phyloP scores from a whole-genome alignment of 1,140 invertebrate species.

The Maconellicoccus hirsutus region DNA sequence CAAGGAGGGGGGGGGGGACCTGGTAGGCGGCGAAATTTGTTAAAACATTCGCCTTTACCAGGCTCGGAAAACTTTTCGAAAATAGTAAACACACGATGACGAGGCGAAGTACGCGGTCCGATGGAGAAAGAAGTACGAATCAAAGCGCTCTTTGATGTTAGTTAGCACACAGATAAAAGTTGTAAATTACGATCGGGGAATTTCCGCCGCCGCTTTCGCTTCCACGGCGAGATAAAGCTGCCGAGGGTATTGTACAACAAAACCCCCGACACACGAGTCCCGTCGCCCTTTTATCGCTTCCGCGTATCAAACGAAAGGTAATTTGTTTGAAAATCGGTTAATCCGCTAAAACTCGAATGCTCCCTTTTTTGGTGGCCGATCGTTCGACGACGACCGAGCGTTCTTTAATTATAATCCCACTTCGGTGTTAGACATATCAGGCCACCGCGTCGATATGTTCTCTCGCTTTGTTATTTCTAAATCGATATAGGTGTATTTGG shows the following conservation, averaged over 20 bases:
- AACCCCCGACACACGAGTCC: too few relatives aligned
- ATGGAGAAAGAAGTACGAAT: background rate
- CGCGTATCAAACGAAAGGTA: background rate
- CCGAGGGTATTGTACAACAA: background rate
- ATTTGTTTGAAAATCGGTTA: conserved; percentile 9
- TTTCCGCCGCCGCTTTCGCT: background rate
- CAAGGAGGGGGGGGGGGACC: too few relatives aligned
- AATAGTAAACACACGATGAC: background rate
- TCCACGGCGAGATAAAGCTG: background rate
- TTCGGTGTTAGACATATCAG: too few relatives aligned
- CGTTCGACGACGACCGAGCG: too few relatives aligned
- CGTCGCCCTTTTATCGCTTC: too few relatives aligned
- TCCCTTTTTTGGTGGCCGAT: too few relatives aligned
- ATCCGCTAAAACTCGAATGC: background rate
- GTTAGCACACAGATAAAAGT: conserved; percentile 8
- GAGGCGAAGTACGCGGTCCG: too few relatives aligned
- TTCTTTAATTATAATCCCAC: too few relatives aligned
- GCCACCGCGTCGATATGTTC: too few relatives aligned
- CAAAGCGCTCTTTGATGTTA: conserved; percentile 8
- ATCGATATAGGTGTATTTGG: too few relatives aligned
- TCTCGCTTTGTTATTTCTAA: too few relatives aligned
- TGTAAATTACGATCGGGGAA: conserved; percentile 7
- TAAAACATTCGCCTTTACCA: background rate
- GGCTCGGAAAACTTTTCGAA: background rate
- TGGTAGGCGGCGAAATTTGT: background rate